Percentiles rank a stretch among this genome's conserved stretches.
phyloP scores from a whole-genome alignment of 2,797 vertebrate genomes.

The Rhinophrynus dorsalis region DNA sequence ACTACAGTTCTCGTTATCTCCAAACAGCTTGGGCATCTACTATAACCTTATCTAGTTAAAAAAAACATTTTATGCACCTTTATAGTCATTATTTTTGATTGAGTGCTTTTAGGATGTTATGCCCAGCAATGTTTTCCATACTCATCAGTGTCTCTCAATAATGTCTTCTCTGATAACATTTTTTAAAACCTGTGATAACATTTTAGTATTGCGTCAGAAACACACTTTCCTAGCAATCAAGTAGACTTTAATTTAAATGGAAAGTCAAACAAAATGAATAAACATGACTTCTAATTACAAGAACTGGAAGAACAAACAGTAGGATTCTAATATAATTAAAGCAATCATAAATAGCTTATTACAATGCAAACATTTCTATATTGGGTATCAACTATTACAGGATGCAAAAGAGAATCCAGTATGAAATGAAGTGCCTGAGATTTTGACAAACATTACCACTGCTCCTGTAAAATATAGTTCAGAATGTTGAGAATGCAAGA shows the following conservation, averaged over 20 bases:
- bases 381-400: background rate
- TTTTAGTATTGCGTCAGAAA: background rate
- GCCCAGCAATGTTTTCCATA: background rate
- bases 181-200: background rate
- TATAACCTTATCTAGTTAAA: too few species aligned
- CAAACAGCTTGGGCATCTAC: too few species aligned
- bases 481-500: too few species aligned
- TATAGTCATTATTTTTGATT: background rate
- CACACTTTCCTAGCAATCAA: background rate
- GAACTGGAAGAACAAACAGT: background rate
- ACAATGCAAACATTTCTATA: background rate
- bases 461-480: too few species aligned
- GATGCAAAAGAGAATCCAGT: background rate
- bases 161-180: too few species aligned
- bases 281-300: background rate
- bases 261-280: background rate
- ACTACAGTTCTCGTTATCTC: too few species aligned
- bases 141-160: background rate
- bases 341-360: background rate
- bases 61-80: too few species aligned
- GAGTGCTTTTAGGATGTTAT: background rate
- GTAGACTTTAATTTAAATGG: background rate
- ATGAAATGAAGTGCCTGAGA: background rate
- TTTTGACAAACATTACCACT: too few species aligned
- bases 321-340: conserved; percentile 2